Conservation (phyloP, 92 coral and sea anemone species). For the Epizoanthus scotinus region DNA sequence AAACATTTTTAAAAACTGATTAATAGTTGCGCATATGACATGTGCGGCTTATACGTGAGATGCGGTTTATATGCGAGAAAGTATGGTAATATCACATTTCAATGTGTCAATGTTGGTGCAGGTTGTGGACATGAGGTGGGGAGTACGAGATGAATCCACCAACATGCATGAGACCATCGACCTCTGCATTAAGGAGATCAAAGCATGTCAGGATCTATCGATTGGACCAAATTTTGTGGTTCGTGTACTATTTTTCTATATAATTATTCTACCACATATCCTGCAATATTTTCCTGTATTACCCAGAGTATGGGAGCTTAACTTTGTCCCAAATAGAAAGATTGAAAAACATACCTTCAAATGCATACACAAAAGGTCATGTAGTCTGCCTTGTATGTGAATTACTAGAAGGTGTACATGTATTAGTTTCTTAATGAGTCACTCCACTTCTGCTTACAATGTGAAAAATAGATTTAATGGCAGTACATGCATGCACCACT, state of each 20-base stretch:
- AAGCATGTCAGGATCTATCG: slow-evolving; percentile 90
- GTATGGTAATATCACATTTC: not conserved
- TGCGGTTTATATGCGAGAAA: no score
- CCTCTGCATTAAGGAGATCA: slow-evolving; percentile 75
- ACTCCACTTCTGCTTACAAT: no score
- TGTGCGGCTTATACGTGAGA: not conserved
- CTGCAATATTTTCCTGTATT: no score
- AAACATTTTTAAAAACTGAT: no score
- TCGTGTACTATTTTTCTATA: slow-evolving; percentile 34
- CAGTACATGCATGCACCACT: no score
- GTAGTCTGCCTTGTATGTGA: no score
- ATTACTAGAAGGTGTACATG: no score
- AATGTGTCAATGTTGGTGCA: slow-evolving; percentile 16
- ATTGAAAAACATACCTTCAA: not conserved
- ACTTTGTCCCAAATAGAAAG: not conserved
- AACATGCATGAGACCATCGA: slow-evolving; percentile 80
- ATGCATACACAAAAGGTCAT: no score
- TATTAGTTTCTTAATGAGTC: no score
- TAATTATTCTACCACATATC: no score
- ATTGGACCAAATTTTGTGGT: slow-evolving; percentile 93
- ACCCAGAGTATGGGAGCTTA: not conserved
- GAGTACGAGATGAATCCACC: slow-evolving; percentile 87
- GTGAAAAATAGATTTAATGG: no score
- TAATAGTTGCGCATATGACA: not conserved
- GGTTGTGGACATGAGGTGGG: slow-evolving; percentile 98